Evolutionary conservation across 2,888 invertebrate genomes (phyloP).

Genomic region (Drosophila eohydei): DNA sequence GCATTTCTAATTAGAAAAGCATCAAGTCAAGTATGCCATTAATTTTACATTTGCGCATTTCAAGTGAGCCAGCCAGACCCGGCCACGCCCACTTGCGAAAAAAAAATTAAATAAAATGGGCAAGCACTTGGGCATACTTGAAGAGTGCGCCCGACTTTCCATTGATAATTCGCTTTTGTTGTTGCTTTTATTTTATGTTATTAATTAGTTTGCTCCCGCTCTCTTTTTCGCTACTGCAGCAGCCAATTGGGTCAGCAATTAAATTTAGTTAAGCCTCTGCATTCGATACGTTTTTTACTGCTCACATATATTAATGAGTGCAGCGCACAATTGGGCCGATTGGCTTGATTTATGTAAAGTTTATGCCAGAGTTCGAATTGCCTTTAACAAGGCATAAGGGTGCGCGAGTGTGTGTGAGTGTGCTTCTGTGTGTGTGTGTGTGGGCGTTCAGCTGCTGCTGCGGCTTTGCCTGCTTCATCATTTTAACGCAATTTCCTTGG

Average conservation of each 20-base stretch:
- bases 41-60: constrained; percentile 76
- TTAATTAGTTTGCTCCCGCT: constrained; percentile 62
- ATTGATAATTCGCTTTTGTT: constrained; percentile 32
- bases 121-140: constrained; percentile 36
- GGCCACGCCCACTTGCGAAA: constrained; percentile 29
- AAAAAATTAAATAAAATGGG: constrained; percentile 33
- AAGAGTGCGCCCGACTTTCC: constrained; percentile 11
- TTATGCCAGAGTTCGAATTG: constrained; percentile 16
- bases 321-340: constrained; percentile 16
- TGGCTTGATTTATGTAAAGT: constrained; percentile 53
- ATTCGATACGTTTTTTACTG: constrained; percentile 31
- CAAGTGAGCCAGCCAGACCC: constrained; percentile 39
- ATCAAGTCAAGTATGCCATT: constrained; percentile 76
- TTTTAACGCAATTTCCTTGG: constrained; percentile 70
- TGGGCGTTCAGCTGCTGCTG: constrained; percentile 14
- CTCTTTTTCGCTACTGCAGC: constrained; percentile 21
- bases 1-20: constrained; percentile 73
- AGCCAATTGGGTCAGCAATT: constrained; percentile 61
- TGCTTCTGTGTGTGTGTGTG: not conserved
- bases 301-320: constrained; percentile 36
- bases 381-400: not conserved
- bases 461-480: constrained; percentile 56
- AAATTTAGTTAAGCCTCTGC: constrained; percentile 47
- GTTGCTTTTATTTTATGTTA: constrained; percentile 32
- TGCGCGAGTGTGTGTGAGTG: constrained; percentile 3